Evolutionary conservation across 2,797 vertebrate genomes (phyloP).

Genomic region (Tragelaphus eurycerus): DNA sequence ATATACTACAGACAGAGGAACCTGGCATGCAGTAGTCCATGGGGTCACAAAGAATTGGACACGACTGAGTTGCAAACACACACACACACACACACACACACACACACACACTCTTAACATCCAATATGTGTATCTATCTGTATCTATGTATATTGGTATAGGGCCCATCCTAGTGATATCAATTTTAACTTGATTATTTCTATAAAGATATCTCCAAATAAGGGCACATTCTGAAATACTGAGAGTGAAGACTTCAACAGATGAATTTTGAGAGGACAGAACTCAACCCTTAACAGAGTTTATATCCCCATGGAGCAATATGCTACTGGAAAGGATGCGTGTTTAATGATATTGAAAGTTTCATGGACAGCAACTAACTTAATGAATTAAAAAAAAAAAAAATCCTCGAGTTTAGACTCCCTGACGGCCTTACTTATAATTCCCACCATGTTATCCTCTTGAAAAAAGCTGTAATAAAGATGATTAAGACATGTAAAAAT

Average conservation of each 20-base stretch:
- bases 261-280: background rate
- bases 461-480: background rate
- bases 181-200: background rate
- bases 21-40: background rate
- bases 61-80: background rate
- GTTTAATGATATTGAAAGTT: background rate
- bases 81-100: background rate
- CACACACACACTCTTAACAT: background rate
- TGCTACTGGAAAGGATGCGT: background rate
- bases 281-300: background rate
- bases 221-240: background rate
- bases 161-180: background rate
- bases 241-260: background rate
- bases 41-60: background rate
- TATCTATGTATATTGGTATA: background rate
- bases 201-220: background rate
- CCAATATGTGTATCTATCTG: background rate
- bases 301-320: background rate
- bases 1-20: background rate
- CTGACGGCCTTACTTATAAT: background rate
- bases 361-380: background rate
- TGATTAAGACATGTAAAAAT: constrained; percentile 43
- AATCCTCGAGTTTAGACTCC: background rate
- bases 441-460: background rate
- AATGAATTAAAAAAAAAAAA: background rate